Percentiles rank a stretch among this genome's conserved stretches.
These are phyloP conservation scores for Zophobas atratus DNA, from an alignment of 1,140 invertebrate genomes.

Conservation along the genomic window DNA sequence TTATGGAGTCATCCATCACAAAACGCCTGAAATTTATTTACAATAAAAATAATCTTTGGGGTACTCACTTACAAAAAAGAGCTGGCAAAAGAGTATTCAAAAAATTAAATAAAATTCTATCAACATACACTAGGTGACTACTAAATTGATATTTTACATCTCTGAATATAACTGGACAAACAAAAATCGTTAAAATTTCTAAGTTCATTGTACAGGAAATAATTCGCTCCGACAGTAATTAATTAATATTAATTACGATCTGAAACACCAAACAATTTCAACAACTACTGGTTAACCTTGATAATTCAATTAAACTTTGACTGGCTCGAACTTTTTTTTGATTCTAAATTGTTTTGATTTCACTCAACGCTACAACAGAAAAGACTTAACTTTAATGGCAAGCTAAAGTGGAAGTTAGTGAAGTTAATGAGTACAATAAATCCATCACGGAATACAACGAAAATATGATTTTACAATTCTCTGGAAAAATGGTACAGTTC, in stretches of 20 bases:
- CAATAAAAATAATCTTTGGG: constrained; percentile 36
- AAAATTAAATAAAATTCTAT: constrained; percentile 10
- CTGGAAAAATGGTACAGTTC: background rate
- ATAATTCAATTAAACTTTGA: constrained; percentile 24
- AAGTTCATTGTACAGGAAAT: constrained; percentile 25
- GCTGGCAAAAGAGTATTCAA: constrained; percentile 16
- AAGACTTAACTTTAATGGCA: constrained; percentile 28
- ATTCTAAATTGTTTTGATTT: constrained; percentile 40
- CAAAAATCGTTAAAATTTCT: constrained; percentile 1
- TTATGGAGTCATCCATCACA: constrained; percentile 29
- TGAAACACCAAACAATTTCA: constrained; percentile 28
- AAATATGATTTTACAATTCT: constrained; percentile 1
- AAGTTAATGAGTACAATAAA: constrained; percentile 14
- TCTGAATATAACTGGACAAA: background rate
- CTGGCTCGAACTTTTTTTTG: constrained; percentile 21
- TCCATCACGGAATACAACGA: constrained; percentile 10
- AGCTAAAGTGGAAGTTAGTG: constrained; percentile 38
- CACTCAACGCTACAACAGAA: constrained; percentile 16
- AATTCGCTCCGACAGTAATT: constrained; percentile 14
- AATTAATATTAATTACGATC: constrained; percentile 1
- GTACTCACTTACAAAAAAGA: constrained; percentile 34
- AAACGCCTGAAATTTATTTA: constrained; percentile 28
- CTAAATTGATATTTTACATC: constrained; percentile 22
- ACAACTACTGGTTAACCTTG: constrained; percentile 22
- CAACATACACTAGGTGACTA: constrained; percentile 19